Percentiles rank a stretch among this genome's conserved stretches.
Evolutionary conservation across 1,140 invertebrate species (phyloP).

Genomic region (Acyrthosiphon pisum): DNA sequence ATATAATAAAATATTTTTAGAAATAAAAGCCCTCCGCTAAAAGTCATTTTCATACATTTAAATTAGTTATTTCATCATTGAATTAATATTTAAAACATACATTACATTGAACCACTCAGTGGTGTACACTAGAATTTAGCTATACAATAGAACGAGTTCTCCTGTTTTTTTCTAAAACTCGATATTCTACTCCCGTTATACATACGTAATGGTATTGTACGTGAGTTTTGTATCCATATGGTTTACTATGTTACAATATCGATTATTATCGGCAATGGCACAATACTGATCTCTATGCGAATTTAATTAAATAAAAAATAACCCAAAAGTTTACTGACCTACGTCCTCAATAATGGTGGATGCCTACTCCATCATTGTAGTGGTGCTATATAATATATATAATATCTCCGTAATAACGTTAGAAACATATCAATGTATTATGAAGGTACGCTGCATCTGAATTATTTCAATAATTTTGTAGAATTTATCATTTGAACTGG

Average conservation of each 20-base stretch:
- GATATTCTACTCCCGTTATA: neutral
- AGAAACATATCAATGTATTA: neutral
- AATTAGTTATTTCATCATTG: neutral
- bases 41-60: neutral
- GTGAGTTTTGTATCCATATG: neutral
- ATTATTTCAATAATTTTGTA: neutral
- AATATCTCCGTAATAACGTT: neutral
- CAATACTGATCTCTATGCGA: neutral
- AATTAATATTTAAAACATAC: neutral
- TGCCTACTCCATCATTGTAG: neutral
- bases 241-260: neutral
- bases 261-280: neutral
- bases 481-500: conserved; percentile 20
- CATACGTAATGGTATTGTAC: neutral
- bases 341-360: neutral
- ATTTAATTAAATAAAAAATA: neutral
- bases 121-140: neutral
- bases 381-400: neutral
- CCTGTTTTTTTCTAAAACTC: no score
- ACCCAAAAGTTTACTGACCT: neutral
- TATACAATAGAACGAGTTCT: neutral
- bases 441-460: neutral
- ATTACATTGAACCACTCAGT: neutral
- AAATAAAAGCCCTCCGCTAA: neutral
- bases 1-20: neutral